Evolutionary conservation across 2,888 invertebrate genomes (phyloP).

Genomic region (Andrena fulva): DNA sequence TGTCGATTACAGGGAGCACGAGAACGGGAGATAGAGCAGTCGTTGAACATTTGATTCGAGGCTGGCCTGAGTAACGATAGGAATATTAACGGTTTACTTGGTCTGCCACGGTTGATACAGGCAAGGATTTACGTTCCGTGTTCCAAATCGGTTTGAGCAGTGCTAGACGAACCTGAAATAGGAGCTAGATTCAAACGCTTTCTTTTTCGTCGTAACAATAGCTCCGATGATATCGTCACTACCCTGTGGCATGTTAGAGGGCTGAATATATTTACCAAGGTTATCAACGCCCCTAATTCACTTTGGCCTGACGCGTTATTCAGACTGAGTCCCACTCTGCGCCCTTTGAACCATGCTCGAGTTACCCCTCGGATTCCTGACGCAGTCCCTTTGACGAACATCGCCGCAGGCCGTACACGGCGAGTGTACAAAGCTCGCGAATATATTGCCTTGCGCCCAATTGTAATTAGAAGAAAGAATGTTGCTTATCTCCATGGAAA

Average conservation of each 20-base stretch:
- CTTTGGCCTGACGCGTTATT: constrained; percentile 71
- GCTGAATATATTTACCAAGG: constrained; percentile 74
- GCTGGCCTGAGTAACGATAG: background rate
- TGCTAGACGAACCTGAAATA: too few species aligned
- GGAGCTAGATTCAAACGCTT: background rate
- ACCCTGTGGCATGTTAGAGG: constrained; percentile 29
- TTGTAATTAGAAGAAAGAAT: constrained; percentile 6
- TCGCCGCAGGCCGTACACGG: background rate
- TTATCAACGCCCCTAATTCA: constrained; percentile 78
- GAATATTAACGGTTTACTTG: too few species aligned
- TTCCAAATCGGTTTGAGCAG: too few species aligned
- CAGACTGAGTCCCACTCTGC: constrained; percentile 36
- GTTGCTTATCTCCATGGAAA: background rate
- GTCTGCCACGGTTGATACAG: too few species aligned
- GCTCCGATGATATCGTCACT: constrained; percentile 18
- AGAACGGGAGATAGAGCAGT: background rate
- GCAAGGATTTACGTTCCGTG: too few species aligned
- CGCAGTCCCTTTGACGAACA: constrained; percentile 31
- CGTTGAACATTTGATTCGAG: background rate
- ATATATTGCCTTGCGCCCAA: background rate
- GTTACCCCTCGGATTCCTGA: constrained; percentile 1
- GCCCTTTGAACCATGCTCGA: background rate
- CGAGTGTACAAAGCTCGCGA: background rate
- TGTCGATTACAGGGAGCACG: background rate
- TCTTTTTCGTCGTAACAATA: background rate